Evolutionary conservation across 2,797 vertebrate species (phyloP).

Genomic region (Poliocrania exsul): DNA sequence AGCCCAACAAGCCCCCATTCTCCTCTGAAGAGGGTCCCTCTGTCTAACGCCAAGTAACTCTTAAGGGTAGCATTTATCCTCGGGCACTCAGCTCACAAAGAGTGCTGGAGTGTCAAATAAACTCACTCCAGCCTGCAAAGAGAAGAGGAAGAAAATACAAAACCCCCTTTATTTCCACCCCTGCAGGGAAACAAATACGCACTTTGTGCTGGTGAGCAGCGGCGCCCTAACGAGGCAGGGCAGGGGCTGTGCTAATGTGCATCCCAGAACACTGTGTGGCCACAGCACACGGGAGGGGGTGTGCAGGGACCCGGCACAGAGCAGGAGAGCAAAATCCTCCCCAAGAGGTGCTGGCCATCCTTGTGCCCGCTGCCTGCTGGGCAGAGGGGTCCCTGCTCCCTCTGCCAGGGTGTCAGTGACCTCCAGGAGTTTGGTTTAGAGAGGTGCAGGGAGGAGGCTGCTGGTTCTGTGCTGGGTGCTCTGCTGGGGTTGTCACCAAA

Average conservation of each 20-base stretch:
- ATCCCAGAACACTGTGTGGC: background rate
- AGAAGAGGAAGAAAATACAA: slow-evolving; percentile 80
- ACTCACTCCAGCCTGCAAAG: slow-evolving; percentile 85
- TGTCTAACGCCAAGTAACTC: slow-evolving; percentile 93
- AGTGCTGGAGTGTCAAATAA: slow-evolving; percentile 93
- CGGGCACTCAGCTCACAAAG: slow-evolving; percentile 92
- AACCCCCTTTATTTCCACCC: slow-evolving; percentile 91
- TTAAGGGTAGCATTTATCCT: slow-evolving; percentile 90
- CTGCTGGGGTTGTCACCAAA: background rate
- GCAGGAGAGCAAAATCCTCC: background rate
- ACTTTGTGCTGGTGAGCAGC: slow-evolving; percentile 86
- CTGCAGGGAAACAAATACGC: slow-evolving; percentile 79
- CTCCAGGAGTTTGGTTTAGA: accelerated
- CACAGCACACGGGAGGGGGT: background rate
- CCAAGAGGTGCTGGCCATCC: accelerated
- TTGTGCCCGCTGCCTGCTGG: accelerated
- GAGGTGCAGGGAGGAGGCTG: background rate
- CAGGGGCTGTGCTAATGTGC: background rate
- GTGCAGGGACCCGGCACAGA: background rate
- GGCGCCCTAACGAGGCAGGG: slow-evolving; percentile 80
- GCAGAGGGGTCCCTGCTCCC: accelerated
- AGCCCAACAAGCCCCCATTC: slow-evolving; percentile 94
- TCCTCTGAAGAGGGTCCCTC: slow-evolving; percentile 95
- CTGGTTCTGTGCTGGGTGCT: background rate
- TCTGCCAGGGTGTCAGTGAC: accelerated